phyloP scores from a whole-genome alignment of 92 coral and sea anemone genomes.

The Paramuricea clavata region DNA sequence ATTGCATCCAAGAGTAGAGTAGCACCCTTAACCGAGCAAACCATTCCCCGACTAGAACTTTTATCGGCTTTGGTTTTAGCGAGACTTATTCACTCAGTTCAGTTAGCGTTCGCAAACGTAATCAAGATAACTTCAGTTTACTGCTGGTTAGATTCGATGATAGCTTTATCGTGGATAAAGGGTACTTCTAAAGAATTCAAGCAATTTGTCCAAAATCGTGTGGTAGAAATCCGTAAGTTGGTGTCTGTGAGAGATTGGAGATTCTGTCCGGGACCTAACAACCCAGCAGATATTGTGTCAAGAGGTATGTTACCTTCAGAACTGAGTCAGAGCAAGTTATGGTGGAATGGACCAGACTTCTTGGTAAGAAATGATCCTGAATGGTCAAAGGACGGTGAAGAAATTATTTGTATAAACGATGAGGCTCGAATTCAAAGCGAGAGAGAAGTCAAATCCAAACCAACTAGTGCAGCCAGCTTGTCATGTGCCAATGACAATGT shows the following conservation, averaged over 20 bases:
- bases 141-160: background rate
- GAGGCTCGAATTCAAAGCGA: background rate
- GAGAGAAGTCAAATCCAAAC: background rate
- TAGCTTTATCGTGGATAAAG: background rate
- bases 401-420: too few species aligned
- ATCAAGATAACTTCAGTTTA: background rate
- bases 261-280: background rate
- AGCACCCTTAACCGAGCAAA: background rate
- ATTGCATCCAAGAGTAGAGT: background rate
- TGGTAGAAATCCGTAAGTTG: constrained; percentile 5
- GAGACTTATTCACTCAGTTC: background rate
- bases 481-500: too few species aligned
- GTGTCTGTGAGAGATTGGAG: background rate
- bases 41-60: background rate
- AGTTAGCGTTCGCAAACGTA: background rate
- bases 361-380: too few species aligned
- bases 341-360: background rate
- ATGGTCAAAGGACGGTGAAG: background rate
- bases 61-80: constrained; percentile 15
- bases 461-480: constrained; percentile 19
- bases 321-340: background rate
- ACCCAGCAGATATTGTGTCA: constrained; percentile 45
- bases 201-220: constrained; percentile 7
- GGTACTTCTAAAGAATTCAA: background rate
- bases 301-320: constrained; percentile 2